phyloP scores from a whole-genome alignment of 2,113 vertebrate species.

The Pelusios castaneus region DNA sequence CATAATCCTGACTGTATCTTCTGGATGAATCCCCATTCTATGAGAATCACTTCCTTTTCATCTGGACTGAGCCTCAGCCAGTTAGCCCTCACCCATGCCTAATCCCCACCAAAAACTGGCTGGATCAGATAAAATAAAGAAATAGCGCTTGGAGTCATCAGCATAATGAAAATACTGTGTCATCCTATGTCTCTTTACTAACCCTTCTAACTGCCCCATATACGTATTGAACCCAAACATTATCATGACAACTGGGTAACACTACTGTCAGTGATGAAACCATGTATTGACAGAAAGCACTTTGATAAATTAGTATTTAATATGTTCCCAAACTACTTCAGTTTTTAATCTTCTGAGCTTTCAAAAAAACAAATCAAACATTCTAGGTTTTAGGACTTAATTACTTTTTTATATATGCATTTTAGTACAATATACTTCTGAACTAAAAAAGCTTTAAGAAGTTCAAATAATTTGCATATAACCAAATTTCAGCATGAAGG shows the following conservation, averaged over 20 bases:
- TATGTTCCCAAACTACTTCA: neutral
- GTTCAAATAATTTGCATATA: neutral
- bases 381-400: neutral
- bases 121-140: neutral
- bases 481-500: neutral
- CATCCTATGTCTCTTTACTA: neutral
- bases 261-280: neutral
- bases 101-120: neutral
- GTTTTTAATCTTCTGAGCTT: neutral
- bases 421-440: neutral
- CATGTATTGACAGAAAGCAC: neutral
- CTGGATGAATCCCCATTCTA: neutral
- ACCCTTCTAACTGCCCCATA: neutral
- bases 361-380: neutral
- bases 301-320: neutral
- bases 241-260: too few relatives aligned
- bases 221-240: neutral
- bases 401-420: neutral
- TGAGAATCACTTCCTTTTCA: neutral
- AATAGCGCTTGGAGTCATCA: neutral
- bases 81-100: neutral
- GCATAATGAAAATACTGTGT: neutral
- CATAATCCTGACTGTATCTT: neutral
- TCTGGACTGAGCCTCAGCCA: neutral
- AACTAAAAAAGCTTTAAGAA: neutral